A percentile compares a stretch with the other conserved stretches of the same genome.
These are phyloP conservation scores for Platerodrilus igneus DNA, from an alignment of 2,888 invertebrate genomes.

Conservation along the genomic window DNA sequence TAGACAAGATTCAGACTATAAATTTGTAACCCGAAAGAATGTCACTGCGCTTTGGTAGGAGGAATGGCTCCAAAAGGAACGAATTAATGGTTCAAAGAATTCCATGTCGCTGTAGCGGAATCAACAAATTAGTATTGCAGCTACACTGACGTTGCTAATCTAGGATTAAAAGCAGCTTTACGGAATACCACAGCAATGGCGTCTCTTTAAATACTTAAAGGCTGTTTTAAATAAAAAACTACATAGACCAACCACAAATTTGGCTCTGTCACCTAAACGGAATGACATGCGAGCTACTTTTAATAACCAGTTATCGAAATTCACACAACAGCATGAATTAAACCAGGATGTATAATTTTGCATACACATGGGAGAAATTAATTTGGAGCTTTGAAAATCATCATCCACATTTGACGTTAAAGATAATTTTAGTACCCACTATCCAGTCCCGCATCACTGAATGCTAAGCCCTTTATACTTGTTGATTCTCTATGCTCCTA, in stretches of 20 bases:
- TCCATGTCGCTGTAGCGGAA: conserved; percentile 49
- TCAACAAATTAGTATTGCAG: conserved; percentile 51
- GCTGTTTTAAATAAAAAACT: too few species aligned
- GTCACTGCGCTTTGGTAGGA: conserved; percentile 16
- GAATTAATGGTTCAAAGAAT: conserved; percentile 40
- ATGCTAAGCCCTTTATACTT: conserved; percentile 31
- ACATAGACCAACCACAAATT: too few species aligned
- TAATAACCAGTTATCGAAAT: too few species aligned
- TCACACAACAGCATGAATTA: conserved; percentile 29
- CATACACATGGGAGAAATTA: conserved; percentile 28
- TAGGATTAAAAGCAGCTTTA: conserved; percentile 46
- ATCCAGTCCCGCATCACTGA: conserved; percentile 22
- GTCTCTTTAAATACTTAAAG: too few species aligned
- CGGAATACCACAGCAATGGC: conserved; percentile 43
- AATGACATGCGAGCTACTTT: too few species aligned
- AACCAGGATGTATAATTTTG: conserved; percentile 27
- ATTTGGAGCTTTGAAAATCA: conserved; percentile 29
- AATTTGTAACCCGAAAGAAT: conserved; percentile 25
- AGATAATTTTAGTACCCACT: conserved; percentile 29
- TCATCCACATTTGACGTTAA: conserved; percentile 32
- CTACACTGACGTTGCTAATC: conserved; percentile 49
- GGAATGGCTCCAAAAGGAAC: conserved; percentile 21
- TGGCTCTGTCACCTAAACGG: too few species aligned
- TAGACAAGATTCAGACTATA: too few species aligned
- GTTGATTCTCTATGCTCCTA: conserved; percentile 31